Evolutionary conservation across 2,888 invertebrate species (phyloP).

Genomic region (Hypselothyrea guttata): DNA sequence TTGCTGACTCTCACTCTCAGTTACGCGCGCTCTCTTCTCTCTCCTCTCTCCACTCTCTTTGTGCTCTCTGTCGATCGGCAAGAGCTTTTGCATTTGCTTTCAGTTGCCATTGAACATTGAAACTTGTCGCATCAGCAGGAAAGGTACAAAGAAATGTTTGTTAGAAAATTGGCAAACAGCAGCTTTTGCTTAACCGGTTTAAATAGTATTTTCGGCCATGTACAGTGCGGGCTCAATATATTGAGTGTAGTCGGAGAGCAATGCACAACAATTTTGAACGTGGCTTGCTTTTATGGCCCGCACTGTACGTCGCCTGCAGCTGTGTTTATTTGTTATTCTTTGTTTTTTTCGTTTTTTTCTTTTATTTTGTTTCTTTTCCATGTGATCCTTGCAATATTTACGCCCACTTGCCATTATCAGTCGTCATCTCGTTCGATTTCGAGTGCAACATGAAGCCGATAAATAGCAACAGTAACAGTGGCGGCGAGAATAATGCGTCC

Average conservation of each 20-base stretch:
- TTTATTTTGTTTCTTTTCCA: constrained; percentile 60
- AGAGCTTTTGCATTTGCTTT: constrained; percentile 43
- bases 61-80: constrained; percentile 44
- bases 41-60: constrained; percentile 1
- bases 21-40: background rate
- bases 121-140: constrained; percentile 56
- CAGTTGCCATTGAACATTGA: constrained; percentile 62
- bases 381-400: constrained; percentile 52
- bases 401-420: constrained; percentile 57
- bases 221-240: constrained; percentile 31
- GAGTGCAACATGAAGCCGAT: constrained; percentile 55
- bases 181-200: constrained; percentile 38
- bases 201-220: constrained; percentile 13
- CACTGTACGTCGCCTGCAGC: constrained; percentile 13
- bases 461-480: constrained; percentile 59
- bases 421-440: constrained; percentile 25
- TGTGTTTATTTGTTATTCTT: background rate
- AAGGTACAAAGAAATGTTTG: constrained; percentile 32
- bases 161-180: constrained; percentile 8
- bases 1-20: constrained; percentile 1
- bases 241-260: constrained; percentile 8
- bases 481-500: constrained; percentile 64
- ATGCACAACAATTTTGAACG: too few relatives aligned
- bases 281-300: constrained; percentile 1
- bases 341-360: constrained; percentile 31